Conservation (phyloP, 2,888 invertebrate genomes). For the Ptilodon capucinus region DNA sequence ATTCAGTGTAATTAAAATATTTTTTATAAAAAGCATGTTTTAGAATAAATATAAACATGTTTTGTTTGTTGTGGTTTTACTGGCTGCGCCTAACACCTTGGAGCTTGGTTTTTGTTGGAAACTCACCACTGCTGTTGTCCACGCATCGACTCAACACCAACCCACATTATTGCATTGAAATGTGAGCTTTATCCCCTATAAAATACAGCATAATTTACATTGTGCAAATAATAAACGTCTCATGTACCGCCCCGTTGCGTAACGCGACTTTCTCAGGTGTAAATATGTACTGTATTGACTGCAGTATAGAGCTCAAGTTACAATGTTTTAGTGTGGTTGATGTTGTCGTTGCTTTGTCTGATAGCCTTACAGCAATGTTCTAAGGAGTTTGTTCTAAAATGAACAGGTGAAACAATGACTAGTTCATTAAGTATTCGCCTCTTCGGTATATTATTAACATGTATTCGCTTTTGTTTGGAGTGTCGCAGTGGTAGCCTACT, state of each 20-base stretch:
- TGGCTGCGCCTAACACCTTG: constrained; percentile 64
- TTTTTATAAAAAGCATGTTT: constrained; percentile 70
- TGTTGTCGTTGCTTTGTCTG: too few species aligned
- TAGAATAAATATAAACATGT: constrained; percentile 70
- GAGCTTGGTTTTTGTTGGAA: neutral
- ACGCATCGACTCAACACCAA: too few species aligned
- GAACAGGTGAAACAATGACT: constrained; percentile 12
- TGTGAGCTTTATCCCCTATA: too few species aligned
- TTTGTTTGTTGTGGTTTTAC: constrained; percentile 80
- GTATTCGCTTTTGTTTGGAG: constrained; percentile 50
- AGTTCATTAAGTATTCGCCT: constrained; percentile 8
- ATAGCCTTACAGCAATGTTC: too few species aligned
- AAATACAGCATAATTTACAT: too few species aligned
- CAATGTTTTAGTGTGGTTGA: constrained; percentile 12
- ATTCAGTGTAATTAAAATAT: constrained; percentile 51
- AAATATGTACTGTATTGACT: too few species aligned
- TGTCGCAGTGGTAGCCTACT: constrained; percentile 47
- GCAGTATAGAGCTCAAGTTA: too few species aligned
- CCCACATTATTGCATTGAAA: too few species aligned
- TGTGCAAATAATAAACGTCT: too few species aligned
- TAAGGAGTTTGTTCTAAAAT: neutral
- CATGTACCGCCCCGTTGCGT: too few species aligned
- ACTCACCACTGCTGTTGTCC: too few species aligned
- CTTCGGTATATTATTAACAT: constrained; percentile 29
- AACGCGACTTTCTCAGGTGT: too few species aligned